Base-by-base conservation (phyloP, 2,797 vertebrate genomes). In the Podarcis siculus region DNA sequence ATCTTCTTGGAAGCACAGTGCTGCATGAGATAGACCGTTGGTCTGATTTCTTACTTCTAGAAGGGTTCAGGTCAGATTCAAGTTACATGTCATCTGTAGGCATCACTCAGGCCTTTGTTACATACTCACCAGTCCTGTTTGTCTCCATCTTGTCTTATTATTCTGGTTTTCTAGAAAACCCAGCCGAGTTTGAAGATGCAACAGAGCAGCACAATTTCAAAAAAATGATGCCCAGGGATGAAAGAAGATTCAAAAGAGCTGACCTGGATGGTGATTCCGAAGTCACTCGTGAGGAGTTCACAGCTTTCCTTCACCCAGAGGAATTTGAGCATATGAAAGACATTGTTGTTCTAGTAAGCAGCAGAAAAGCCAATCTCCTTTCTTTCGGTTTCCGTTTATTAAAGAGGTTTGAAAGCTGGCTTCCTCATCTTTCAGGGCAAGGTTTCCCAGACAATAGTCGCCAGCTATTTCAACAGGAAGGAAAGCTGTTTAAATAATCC, bases 321-420 rank as follows among this genome's bases (percentile, higher is more conserved):
- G 99, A 99, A 95, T 99, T 99, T 93, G 98, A 99, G 78, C 98
- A 99, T 88, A 99, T 99, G 99, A 99, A 97, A 93, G 98, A 98
- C 91, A 98, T 98, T 3, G 99, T 99, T 88, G 97, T 99, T 94
- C 95, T 98, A 96, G 99, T 99, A 97, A 98, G 98, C 87, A 30
- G 81, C 37, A 19, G n/a, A 45, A 88, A 88, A 94, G 73, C 39
- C 66, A 78, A 1, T 87, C 27, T 27, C 61, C 1, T 15, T 85
- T 4, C 13, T 93, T 89, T 88, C 32, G 7, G 19, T 80, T 93
- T 61, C 85, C 0, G 23, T 84, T 86, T 79, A 87, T 83, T 45
- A 64, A 69, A 82, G 32, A 89, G 42, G 35, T 86, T 82, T 83
- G 69, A 90, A 89, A 92, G 78, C 83, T n/a, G 42, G 8, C 90